These are phyloP conservation scores for Erebia ligea DNA, from an alignment of 2,888 invertebrate genomes.

Conservation along the genomic window DNA sequence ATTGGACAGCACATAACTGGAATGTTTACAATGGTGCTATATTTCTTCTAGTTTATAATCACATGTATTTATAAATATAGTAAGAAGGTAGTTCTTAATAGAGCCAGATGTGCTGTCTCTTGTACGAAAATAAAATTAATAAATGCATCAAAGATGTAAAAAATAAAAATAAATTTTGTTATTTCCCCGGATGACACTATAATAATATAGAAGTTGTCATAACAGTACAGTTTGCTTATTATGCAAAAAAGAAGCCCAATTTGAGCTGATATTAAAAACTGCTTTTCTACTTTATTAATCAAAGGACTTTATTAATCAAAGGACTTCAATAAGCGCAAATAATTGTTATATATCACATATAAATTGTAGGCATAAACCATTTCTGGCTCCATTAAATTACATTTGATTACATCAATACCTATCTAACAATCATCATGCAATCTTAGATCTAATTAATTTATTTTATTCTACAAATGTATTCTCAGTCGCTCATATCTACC, in stretches of 20 bases:
- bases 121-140: constrained; percentile 62
- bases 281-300: constrained; percentile 17
- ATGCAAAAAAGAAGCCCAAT: constrained; percentile 1
- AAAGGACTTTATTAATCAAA: constrained; percentile 17
- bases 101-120: constrained; percentile 66
- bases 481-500: constrained; percentile 24
- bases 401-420: constrained; percentile 37
- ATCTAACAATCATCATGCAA: constrained; percentile 17
- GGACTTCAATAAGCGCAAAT: constrained; percentile 20
- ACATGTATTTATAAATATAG: constrained; percentile 42
- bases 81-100: constrained; percentile 36
- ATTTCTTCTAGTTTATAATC: constrained; percentile 51
- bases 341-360: constrained; percentile 57
- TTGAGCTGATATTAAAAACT: constrained; percentile 9
- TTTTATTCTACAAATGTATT: constrained; percentile 13
- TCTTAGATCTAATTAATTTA: constrained; percentile 25
- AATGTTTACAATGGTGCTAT: constrained; percentile 64
- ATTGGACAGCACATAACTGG: constrained; percentile 77
- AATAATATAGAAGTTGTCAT: not conserved
- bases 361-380: constrained; percentile 49
- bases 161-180: constrained; percentile 1
- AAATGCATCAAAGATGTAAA: constrained; percentile 60
- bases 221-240: constrained; percentile 6
- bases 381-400: constrained; percentile 51
- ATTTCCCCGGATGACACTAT: not conserved